Base-by-base conservation (phyloP, 2,113 vertebrate genomes). In the Lagopus leucura region DNA sequence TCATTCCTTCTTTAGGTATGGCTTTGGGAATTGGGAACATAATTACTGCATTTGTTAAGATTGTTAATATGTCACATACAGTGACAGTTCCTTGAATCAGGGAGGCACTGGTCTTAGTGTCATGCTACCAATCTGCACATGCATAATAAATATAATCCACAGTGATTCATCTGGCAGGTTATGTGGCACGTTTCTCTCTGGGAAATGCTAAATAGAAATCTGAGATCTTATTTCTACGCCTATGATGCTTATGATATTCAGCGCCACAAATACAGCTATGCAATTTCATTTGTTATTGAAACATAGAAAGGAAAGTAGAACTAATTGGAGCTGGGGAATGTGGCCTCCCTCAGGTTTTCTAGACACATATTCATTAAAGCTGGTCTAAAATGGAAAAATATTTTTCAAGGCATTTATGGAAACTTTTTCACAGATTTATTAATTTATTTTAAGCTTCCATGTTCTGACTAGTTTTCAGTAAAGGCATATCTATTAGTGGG, bases 261-360 rank as follows among this genome's bases (percentile, higher is more conserved):
- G 28, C 50, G 83, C 43, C 30, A 69, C 72, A 45, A 90, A 76
- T 73, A 58, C 42, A 88, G 65, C 79, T 83, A 10, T 78, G 38
- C 38, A 69, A 65, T 88, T 78, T 47, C 36, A 27, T 93, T 93
- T 88, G 47, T 74, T 90, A 77, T 22, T 65, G 43, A 93, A 91
- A 89, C 8, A 10, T 82, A 83, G 55, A 76, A 82, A 81, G 57
- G 22, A 60, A 82, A 45, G 30, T 66, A 34, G 57, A 82, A 64
- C 19, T 61, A 71, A 64, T 42, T 25, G 19, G 2, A 36, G n/a
- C 1, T 92, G 67, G 34, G 22, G 45, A 88, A 83, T 48, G n/a
- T 65, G 86, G 25, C 6, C 17, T 86, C 13, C 24, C 40, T 48
- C 30, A 75, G 40, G 22, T 72, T 91, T 82, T 88, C 54, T 36